These are phyloP conservation scores for Actenoides lindsayi DNA, from an alignment of 2,113 vertebrate genomes.

Conservation along the genomic window DNA sequence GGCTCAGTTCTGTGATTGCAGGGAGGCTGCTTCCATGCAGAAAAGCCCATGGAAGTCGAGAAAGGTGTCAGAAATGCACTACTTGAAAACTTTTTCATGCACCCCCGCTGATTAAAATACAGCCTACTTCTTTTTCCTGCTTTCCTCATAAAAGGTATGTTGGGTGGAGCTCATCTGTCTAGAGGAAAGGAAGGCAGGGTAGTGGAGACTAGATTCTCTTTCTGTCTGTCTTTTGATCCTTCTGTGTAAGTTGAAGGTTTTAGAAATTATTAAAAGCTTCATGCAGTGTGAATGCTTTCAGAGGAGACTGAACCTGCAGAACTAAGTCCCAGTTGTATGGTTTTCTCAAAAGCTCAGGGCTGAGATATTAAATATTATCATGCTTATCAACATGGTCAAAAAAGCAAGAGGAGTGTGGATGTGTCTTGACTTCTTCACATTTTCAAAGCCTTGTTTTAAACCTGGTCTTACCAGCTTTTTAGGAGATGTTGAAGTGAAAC, in stretches of 20 bases:
- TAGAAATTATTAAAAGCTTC: conserved; percentile 57
- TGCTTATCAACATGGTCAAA: neutral
- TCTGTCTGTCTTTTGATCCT: conserved; percentile 55
- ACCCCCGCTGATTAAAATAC: neutral
- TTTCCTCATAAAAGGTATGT: neutral
- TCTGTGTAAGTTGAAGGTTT: conserved; percentile 26
- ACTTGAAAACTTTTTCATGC: neutral
- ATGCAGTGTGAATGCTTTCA: conserved; percentile 18
- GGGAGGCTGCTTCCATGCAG: neutral
- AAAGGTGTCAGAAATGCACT: neutral
- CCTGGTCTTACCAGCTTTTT: neutral
- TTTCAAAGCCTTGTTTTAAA: conserved; percentile 33
- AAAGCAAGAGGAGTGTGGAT: neutral
- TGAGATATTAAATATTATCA: neutral
- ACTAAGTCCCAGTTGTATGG: neutral
- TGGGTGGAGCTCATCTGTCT: conserved; percentile 33
- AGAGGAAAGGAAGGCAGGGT: conserved; percentile 11
- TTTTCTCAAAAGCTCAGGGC: neutral
- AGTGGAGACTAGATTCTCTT: conserved; percentile 13
- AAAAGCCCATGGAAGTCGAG: neutral
- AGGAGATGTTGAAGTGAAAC: neutral
- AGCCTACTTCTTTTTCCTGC: neutral
- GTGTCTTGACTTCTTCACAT: neutral
- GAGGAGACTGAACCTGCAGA: conserved; percentile 20
- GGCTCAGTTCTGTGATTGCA: neutral